Evolutionary conservation across 2,888 invertebrate genomes (phyloP).

Genomic region (Ochropleura plecta): DNA sequence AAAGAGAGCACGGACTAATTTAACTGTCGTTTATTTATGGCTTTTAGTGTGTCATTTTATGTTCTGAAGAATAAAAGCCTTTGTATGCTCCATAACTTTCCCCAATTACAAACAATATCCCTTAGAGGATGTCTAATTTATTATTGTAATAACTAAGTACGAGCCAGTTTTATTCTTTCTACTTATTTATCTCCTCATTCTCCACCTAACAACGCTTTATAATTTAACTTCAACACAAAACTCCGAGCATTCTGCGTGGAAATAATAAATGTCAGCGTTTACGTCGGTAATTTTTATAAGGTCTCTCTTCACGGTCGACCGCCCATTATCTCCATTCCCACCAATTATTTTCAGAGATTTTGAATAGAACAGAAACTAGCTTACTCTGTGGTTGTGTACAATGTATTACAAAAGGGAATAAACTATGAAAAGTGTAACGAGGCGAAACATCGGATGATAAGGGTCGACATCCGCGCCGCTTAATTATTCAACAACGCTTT

Average conservation of each 20-base stretch:
- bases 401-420: constrained; percentile 68
- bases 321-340: constrained; percentile 22
- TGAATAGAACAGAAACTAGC: constrained; percentile 33
- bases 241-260: constrained; percentile 22
- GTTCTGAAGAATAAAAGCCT: not conserved
- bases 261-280: constrained; percentile 55
- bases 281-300: constrained; percentile 26
- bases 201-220: not conserved
- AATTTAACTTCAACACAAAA: constrained; percentile 41
- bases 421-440: constrained; percentile 82
- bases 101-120: not conserved
- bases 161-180: not conserved
- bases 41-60: not conserved
- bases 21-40: not conserved
- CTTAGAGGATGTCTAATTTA: not conserved
- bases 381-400: constrained; percentile 52
- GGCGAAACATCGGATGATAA: constrained; percentile 81
- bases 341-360: constrained; percentile 53
- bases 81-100: not conserved
- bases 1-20: constrained; percentile 8
- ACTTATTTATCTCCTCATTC: constrained; percentile 4
- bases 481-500: constrained; percentile 86
- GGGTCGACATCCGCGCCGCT: constrained; percentile 74
- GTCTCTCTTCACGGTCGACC: constrained; percentile 8
- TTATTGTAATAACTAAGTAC: not conserved